Base-by-base conservation (phyloP, 2,113 vertebrate species). In the Equus przewalskii region DNA sequence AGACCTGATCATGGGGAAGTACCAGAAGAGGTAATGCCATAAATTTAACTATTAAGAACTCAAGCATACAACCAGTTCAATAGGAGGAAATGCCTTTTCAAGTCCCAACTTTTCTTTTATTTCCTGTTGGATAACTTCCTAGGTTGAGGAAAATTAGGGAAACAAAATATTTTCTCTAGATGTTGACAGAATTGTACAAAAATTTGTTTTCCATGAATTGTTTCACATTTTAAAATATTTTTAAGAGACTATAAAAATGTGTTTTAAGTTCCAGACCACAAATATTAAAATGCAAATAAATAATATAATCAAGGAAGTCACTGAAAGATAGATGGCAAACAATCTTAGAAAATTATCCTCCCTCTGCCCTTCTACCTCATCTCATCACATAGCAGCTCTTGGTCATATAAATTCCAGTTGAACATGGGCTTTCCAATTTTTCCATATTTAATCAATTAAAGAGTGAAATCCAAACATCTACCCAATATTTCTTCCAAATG, bases 371-470 rank as follows among this genome's bases (percentile, higher is more conserved):
- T 88, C 54, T 44, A 41, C 41, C 22, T 44, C 56, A 64, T 60
- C n/a, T 84, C 30, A 67, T 67, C 73, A 83, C 79, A 86, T 8
- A 92, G 62, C 49, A 91, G 44, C 58, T 75, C 64, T 94, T 92
- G 92, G 82, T 80, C 91, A 84, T 46, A 90, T 70, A 95, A 96
- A 92, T 97, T 95, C 88, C 87, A 94, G 6, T 24, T 78, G 72
- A 84, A 92, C 6, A 60, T 54, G 8, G 5, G 36, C 64, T 87
- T 95, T 96, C 96, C 79, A 95, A 30, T 41, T 84, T 97, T 88
- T 69, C 76, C 95, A 95, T 82, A 97, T 97, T 97, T 96, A 97
- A 89, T 76, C 58, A 81, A 92, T 98, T 98, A 96, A 79, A 93
- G 24, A 79, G 11, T 84, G n/a, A 96, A 96, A 60, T 19, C 44